A percentile compares a stretch with the other conserved stretches of the same genome.
phyloP scores from a whole-genome alignment of 2,888 invertebrate species.

The Harpagoxenus sublaevis region DNA sequence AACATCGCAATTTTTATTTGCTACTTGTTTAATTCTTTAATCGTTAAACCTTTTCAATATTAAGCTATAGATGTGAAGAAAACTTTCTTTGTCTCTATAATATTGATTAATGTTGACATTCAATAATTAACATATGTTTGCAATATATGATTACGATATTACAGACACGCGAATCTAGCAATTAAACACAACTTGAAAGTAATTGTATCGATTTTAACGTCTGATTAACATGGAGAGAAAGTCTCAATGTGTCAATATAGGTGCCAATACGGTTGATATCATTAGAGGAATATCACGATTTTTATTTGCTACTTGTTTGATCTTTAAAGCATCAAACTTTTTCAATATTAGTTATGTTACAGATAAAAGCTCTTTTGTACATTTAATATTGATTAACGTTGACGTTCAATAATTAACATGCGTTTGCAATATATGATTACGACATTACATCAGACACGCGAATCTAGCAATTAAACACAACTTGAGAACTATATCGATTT shows the following conservation, averaged over 20 bases:
- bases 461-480: not conserved
- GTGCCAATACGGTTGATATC: not conserved
- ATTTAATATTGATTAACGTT: not conserved
- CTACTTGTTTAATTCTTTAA: not conserved
- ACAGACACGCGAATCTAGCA: not conserved
- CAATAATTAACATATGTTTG: not conserved
- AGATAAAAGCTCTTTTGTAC: not conserved
- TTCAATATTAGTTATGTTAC: not conserved
- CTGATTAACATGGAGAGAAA: slow-evolving; percentile 19
- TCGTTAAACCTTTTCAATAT: not conserved
- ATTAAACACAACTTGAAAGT: not conserved
- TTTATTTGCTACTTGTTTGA: not conserved
- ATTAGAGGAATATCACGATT: not conserved
- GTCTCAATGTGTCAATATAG: not conserved
- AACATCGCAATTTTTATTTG: not conserved
- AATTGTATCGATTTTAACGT: not conserved
- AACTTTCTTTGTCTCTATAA: not conserved
- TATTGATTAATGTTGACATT: not conserved
- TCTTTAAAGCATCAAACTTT: not conserved
- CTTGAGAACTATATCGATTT: not conserved
- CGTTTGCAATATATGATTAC: no score
- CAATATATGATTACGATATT: not conserved
- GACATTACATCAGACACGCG: not conserved
- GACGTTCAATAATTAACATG: not conserved
- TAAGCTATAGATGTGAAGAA: not conserved